Percentiles rank a stretch among this genome's conserved stretches.
Conservation (phyloP, 1,140 invertebrate species). For the Monochamus saltuarius region DNA sequence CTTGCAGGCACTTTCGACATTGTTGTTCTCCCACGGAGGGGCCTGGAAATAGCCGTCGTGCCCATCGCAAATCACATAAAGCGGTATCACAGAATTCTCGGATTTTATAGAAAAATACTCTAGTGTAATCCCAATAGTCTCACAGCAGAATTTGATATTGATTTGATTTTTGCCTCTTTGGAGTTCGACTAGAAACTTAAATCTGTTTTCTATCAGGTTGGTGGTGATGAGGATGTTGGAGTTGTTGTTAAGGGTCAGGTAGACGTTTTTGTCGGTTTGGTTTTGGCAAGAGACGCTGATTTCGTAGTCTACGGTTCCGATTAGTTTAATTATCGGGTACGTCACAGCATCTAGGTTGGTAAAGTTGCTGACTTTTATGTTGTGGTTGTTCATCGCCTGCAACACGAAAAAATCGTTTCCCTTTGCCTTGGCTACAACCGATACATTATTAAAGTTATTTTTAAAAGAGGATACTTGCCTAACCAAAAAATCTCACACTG, state of each 20-base stretch:
- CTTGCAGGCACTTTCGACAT: constrained; percentile 71
- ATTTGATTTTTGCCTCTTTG: constrained; percentile 39
- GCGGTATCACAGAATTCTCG: constrained; percentile 59
- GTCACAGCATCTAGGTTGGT: constrained; percentile 25
- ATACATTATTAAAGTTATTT: too few species aligned
- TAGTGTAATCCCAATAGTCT: constrained; percentile 19
- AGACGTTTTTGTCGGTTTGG: neutral
- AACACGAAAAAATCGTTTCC: neutral
- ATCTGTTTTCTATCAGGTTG: constrained; percentile 22
- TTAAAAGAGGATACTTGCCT: too few species aligned
- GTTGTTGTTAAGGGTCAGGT: constrained; percentile 4
- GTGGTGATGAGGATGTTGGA: neutral
- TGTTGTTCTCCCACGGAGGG: constrained; percentile 66
- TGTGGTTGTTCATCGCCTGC: constrained; percentile 10
- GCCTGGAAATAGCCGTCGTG: constrained; percentile 82
- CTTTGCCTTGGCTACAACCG: too few species aligned
- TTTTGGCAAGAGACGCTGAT: constrained; percentile 14
- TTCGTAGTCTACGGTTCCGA: constrained; percentile 17
- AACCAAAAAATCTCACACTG: too few species aligned
- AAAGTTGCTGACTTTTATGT: constrained; percentile 33
- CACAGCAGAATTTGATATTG: constrained; percentile 36
- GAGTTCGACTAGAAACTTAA: constrained; percentile 43
- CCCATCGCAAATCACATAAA: constrained; percentile 73
- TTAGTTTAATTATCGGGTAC: constrained; percentile 30
- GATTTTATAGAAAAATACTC: constrained; percentile 20